These are phyloP conservation scores for Lasioglossum calceatum DNA, from an alignment of 2,888 invertebrate genomes.

Conservation along the genomic window DNA sequence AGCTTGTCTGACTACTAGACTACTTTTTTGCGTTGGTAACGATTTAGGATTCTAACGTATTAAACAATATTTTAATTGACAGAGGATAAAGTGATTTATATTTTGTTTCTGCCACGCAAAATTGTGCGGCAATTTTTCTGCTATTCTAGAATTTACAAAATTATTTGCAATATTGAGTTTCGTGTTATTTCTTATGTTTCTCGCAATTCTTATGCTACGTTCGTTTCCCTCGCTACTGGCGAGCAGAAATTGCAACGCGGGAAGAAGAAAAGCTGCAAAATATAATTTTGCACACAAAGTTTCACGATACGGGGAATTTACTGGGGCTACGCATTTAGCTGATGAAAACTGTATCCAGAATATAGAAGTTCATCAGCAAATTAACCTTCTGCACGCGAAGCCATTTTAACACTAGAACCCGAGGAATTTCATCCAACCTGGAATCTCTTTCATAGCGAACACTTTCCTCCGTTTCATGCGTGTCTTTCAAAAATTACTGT, in stretches of 20 bases:
- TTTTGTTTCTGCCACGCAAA: not conserved
- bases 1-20: not conserved
- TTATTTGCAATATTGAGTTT: not conserved
- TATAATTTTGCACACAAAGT: not conserved
- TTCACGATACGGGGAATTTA: not conserved
- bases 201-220: not conserved
- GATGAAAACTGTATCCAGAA: not conserved
- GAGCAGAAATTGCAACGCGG: not conserved
- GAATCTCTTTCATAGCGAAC: not conserved
- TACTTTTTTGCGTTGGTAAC: not conserved
- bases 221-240: not conserved
- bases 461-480: not conserved
- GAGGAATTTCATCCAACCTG: not conserved
- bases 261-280: not conserved
- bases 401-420: not conserved
- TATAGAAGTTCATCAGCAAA: conserved; percentile 29
- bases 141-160: not conserved
- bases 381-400: conserved; percentile 2
- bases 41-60: not conserved
- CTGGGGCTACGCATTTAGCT: not conserved
- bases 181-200: not conserved
- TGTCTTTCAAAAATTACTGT: not conserved
- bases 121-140: no score
- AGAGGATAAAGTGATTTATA: not conserved
- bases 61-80: not conserved